A percentile compares a stretch with the other conserved stretches of the same genome.
Evolutionary conservation across 2,113 vertebrate genomes (phyloP).

Genomic region (Oenanthe oenanthe): DNA sequence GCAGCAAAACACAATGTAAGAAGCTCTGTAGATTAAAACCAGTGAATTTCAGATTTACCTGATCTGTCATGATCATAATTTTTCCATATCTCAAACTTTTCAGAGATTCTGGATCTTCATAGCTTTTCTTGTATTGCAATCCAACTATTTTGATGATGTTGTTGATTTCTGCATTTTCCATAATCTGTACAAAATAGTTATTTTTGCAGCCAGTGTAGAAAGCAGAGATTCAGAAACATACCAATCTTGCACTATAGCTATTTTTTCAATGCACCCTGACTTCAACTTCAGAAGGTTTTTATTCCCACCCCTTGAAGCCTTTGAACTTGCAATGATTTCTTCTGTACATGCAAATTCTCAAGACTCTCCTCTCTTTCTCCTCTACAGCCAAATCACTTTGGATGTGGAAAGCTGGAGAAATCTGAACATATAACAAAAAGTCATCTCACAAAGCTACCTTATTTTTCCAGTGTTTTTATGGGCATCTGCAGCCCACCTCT

Average conservation of each 20-base stretch:
- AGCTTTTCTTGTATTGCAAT: slow-evolving; percentile 98
- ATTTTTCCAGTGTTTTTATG: neutral
- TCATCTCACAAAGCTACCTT: neutral
- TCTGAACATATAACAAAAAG: neutral
- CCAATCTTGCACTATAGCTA: neutral
- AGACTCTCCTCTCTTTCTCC: neutral
- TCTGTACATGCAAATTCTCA: neutral
- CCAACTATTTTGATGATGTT: slow-evolving; percentile 99
- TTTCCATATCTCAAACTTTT: slow-evolving; percentile 92
- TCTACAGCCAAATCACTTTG: neutral
- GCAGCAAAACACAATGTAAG: neutral
- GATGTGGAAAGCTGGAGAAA: neutral
- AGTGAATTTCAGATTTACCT: slow-evolving; percentile 78
- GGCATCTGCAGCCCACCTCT: neutral
- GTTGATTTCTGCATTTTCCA: slow-evolving; percentile 99
- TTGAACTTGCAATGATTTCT: neutral
- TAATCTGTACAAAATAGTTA: slow-evolving; percentile 80
- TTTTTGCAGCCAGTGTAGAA: neutral
- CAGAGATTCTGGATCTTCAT: slow-evolving; percentile 96
- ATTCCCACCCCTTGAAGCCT: neutral
- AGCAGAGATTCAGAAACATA: neutral
- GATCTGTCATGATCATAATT: slow-evolving; percentile 99
- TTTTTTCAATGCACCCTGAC: neutral
- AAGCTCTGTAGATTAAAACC: neutral
- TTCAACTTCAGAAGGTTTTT: neutral